phyloP scores from a whole-genome alignment of 2,888 invertebrate genomes.

The Itoplectis maculator region DNA sequence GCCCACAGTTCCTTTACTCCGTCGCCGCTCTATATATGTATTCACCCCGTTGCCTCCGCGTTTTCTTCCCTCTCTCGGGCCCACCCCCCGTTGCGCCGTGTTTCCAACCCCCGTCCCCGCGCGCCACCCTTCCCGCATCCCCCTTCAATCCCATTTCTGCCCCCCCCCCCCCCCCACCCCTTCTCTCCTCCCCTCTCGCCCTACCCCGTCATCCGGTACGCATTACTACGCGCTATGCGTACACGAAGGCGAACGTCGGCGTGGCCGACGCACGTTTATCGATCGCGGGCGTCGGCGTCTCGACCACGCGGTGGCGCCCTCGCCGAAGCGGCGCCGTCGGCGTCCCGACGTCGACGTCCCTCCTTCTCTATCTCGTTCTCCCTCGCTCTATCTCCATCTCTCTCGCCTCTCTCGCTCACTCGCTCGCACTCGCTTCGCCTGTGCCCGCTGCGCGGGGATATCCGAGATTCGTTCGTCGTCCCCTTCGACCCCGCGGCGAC shows the following conservation, averaged over 20 bases:
- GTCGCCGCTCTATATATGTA: conserved; percentile 17
- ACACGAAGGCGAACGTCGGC: conserved; percentile 66
- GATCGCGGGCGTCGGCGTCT: conserved; percentile 79
- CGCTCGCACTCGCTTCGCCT: conserved; percentile 51
- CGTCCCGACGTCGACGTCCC: conserved; percentile 67
- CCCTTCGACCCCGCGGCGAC: conserved; percentile 53
- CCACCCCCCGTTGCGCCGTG: conserved; percentile 5
- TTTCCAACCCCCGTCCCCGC: conserved; percentile 20
- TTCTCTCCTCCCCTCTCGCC: conserved; percentile 41
- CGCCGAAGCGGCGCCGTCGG: conserved; percentile 69
- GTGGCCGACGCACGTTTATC: conserved; percentile 79
- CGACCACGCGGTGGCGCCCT: conserved; percentile 82
- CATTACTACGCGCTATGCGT: conserved; percentile 69
- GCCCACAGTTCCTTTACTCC: conserved; percentile 33
- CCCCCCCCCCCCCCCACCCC: conserved; percentile 38
- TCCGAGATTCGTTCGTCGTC: conserved; percentile 65
- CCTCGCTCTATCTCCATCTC: too few relatives aligned
- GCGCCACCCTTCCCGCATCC: conserved; percentile 52
- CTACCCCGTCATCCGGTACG: conserved; percentile 53
- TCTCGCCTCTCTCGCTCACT: conserved; percentile 29
- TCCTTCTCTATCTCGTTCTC: conserved; percentile 51
- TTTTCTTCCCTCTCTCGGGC: conserved; percentile 43
- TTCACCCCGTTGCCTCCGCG: conserved; percentile 46
- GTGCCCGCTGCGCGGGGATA: conserved; percentile 64
- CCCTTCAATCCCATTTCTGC: conserved; percentile 46